Evolutionary conservation across 2,888 invertebrate species (phyloP), one percentile per base, ranked within the genome.

Genomic region (Tillus elongatus): DNA sequence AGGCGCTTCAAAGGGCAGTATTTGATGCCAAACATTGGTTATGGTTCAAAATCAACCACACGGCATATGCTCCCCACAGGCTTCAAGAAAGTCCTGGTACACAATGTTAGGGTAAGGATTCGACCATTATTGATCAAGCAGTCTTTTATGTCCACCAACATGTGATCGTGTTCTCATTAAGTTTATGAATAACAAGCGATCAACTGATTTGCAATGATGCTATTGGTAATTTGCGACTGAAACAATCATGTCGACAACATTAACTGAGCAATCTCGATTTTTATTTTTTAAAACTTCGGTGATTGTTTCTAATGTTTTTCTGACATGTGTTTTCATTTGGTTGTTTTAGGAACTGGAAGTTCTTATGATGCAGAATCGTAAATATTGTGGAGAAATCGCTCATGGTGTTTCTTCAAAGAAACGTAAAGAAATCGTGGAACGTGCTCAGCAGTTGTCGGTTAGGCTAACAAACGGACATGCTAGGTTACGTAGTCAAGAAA

Each of bases 11-110:
- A 98, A 85, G 98, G 98, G 15, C 96, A 96, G 65, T 92, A 85
- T 64, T 72, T 90, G 73, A 98, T 99, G 98, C 98, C 98, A 49
- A 95, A 84, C 66, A 95, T 99, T 67, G 98, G 98, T 79, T 98
- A 96, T 65, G 97, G 98, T 51, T 91, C 92, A 54, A 87, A 86
- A 68, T 84, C 86, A 64, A 87, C 85, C 63, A 95, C 95, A 41
- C 85, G 84, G 63, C 96, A 97, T 68, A 89, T 98, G 83, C 77
- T 97, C 16, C 97, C 96, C 31, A 95, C 90, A 65, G 97, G 97
- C 43, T 97, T 97, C 79, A 82, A 87, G 52, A 97, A 97, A 72
- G 93, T 99, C 51, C 68, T 90, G 37, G 82, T 92, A 33, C 83
- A 89, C 67, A 93, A 92, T 63, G 75, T 86, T 37, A 79, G 76